Conservation (phyloP, 2,888 invertebrate genomes). For the Barypeithes pellucidus region DNA sequence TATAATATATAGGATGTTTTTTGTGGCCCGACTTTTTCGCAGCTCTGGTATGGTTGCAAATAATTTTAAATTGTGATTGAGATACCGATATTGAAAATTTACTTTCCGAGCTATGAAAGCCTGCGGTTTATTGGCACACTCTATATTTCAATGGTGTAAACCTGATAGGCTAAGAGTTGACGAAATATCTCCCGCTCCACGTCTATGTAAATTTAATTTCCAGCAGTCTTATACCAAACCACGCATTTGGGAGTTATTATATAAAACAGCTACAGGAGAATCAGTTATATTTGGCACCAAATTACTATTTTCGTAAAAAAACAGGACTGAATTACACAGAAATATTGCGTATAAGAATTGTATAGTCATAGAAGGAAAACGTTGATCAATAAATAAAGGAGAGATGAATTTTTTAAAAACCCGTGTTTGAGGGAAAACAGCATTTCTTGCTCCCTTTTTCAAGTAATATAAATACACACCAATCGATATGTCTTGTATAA, state of each 20-base stretch:
- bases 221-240: conserved; percentile 34
- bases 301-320: not conserved
- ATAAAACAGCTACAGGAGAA: conserved; percentile 1
- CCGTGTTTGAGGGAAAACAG: not conserved
- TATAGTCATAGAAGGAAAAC: not conserved
- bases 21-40: too few relatives aligned
- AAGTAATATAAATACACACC: not conserved
- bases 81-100: too few relatives aligned
- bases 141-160: too few relatives aligned
- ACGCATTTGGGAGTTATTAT: not conserved
- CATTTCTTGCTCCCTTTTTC: too few relatives aligned
- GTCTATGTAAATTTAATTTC: not conserved
- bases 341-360: not conserved
- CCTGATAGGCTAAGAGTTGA: too few relatives aligned
- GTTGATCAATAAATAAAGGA: not conserved
- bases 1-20: too few relatives aligned
- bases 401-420: not conserved
- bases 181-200: too few relatives aligned
- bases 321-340: not conserved
- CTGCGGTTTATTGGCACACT: too few relatives aligned
- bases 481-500: not conserved
- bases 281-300: not conserved
- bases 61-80: too few relatives aligned
- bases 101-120: too few relatives aligned
- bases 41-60: too few relatives aligned